Evolutionary conservation across 2,888 invertebrate species (phyloP).

Genomic region (Diarsia mendica): DNA sequence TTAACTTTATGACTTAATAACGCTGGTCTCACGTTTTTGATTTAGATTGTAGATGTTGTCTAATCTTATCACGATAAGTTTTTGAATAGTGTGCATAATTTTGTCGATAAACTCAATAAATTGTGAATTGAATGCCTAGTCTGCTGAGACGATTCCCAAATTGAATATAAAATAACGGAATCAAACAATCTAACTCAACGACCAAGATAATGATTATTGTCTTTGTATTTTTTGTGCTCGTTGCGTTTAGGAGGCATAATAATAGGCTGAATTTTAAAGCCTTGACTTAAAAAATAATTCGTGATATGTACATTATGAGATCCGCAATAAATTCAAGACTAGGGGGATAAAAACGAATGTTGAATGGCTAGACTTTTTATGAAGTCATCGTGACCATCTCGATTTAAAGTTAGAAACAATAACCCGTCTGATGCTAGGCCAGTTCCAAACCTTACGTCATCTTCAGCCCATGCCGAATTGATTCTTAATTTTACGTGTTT

Average conservation of each 20-base stretch:
- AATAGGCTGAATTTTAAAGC: slow-evolving; percentile 37
- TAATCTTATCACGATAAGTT: slow-evolving; percentile 16
- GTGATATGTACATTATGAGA: slow-evolving; percentile 11
- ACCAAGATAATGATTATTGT: slow-evolving; percentile 45
- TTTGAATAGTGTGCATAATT: slow-evolving; percentile 4
- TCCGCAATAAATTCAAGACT: slow-evolving; percentile 31
- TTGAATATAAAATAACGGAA: slow-evolving; percentile 47
- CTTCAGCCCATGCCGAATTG: slow-evolving; percentile 77
- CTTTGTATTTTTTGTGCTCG: slow-evolving; percentile 44
- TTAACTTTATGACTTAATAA: slow-evolving; percentile 42
- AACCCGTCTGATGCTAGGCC: slow-evolving; percentile 67
- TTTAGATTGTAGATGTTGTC: slow-evolving; percentile 10
- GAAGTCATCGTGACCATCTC: slow-evolving; percentile 69
- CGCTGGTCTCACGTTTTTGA: slow-evolving; percentile 34
- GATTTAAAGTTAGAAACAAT: slow-evolving; percentile 69
- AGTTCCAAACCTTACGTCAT: slow-evolving; percentile 78
- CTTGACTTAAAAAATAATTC: slow-evolving; percentile 42
- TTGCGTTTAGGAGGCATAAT: slow-evolving; percentile 8
- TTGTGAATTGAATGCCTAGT: not conserved
- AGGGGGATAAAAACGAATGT: slow-evolving; percentile 38
- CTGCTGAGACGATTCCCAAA: slow-evolving; percentile 13
- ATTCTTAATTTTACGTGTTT: slow-evolving; percentile 79
- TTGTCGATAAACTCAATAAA: slow-evolving; percentile 1
- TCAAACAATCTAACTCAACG: slow-evolving; percentile 30
- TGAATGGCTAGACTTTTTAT: slow-evolving; percentile 64